Conservation (phyloP, 2,797 vertebrate genomes). For the Crocidura indochinensis region DNA sequence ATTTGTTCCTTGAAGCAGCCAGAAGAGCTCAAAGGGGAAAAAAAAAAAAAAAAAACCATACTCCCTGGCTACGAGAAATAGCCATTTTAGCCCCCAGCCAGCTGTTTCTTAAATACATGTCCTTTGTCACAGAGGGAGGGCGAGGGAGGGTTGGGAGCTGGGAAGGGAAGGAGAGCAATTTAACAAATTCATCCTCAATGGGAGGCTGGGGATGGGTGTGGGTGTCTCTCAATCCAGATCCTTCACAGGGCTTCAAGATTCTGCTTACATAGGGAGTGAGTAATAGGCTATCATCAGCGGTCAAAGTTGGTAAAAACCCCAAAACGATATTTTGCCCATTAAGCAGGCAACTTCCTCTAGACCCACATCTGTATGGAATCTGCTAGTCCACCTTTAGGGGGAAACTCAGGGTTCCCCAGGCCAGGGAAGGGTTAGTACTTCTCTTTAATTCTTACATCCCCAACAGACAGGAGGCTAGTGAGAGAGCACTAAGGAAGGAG, state of each 20-base stretch:
- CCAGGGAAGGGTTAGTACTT: background rate
- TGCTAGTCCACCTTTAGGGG: too few species aligned
- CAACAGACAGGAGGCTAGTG: background rate
- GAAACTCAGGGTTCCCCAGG: background rate
- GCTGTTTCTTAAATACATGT: slow-evolving; percentile 62
- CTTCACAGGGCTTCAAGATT: too few species aligned
- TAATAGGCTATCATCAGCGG: background rate
- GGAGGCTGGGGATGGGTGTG: background rate
- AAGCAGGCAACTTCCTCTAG: background rate
- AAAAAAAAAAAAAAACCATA: background rate
- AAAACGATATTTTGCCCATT: background rate
- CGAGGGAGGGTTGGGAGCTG: background rate
- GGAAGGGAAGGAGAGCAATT: background rate
- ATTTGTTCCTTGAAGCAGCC: slow-evolving; percentile 66
- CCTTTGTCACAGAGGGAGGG: background rate
- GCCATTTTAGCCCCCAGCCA: slow-evolving; percentile 52
- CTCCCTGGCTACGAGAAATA: slow-evolving; percentile 4
- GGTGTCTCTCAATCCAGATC: background rate
- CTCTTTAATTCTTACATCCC: background rate
- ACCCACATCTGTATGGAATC: background rate
- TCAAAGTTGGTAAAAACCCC: background rate
- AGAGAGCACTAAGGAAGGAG: background rate
- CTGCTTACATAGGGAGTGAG: background rate
- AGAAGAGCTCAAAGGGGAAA: slow-evolving; percentile 61
- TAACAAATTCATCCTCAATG: background rate